Evolutionary conservation across 2,888 invertebrate species (phyloP).

Genomic region (Sepiola atlantica): DNA sequence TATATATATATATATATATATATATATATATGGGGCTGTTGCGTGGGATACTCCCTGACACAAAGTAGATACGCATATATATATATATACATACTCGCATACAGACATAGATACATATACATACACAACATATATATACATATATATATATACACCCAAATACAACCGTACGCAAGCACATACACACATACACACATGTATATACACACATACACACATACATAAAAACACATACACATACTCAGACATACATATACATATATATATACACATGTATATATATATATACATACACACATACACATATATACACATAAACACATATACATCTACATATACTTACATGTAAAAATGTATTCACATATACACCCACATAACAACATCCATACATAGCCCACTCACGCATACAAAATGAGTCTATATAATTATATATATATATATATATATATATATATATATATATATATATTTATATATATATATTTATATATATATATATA

Average conservation of each 20-base stretch:
- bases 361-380: neutral
- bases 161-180: neutral
- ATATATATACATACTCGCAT: neutral
- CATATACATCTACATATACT: neutral
- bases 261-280: neutral
- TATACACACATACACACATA: neutral
- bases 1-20: constrained; percentile 36
- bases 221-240: neutral
- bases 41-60: too few species aligned
- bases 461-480: neutral
- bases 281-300: neutral
- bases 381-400: neutral
- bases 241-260: neutral
- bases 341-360: neutral
- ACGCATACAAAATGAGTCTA: too few species aligned
- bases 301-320: neutral
- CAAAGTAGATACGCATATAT: neutral
- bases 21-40: neutral
- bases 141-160: neutral
- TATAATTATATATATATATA: neutral
- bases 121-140: neutral
- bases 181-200: neutral
- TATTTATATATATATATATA: neutral
- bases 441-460: neutral
- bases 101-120: neutral